These are phyloP conservation scores for Nerophis lumbriciformis DNA, from an alignment of 2,113 vertebrate species.

Conservation along the genomic window DNA sequence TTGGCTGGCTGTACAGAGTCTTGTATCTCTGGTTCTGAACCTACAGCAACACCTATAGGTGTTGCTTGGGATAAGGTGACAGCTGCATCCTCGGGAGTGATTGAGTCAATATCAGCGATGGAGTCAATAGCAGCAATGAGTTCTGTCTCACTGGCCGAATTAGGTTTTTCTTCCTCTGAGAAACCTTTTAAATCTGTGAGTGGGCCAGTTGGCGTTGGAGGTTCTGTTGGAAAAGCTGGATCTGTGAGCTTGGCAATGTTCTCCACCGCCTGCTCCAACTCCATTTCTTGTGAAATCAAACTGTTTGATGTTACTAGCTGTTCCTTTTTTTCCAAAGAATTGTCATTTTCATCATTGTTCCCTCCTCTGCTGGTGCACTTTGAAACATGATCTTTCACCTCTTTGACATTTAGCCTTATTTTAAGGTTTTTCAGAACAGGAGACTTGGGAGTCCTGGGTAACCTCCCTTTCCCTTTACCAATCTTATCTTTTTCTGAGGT, in stretches of 20 bases:
- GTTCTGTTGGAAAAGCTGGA: conserved; percentile 71
- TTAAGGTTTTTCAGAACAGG: conserved; percentile 80
- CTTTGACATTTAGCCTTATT: conserved; percentile 76
- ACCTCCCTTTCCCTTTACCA: conserved; percentile 77
- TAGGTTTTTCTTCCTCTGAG: conserved; percentile 82
- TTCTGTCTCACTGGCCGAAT: conserved; percentile 87
- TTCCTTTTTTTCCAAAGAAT: conserved; percentile 54
- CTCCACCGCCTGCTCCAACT: conserved; percentile 89
- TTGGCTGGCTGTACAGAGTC: conserved; percentile 64
- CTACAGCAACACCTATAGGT: conserved; percentile 69
- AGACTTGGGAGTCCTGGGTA: conserved; percentile 73
- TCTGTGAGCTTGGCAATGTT: conserved; percentile 91
- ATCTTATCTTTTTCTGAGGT: conserved; percentile 79
- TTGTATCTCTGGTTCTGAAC: conserved; percentile 57
- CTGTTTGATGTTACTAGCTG: conserved; percentile 67
- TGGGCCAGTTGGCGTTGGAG: conserved; percentile 49
- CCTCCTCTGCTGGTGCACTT: conserved; percentile 56
- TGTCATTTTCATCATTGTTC: conserved; percentile 67
- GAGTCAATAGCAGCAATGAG: conserved; percentile 94
- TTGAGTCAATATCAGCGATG: conserved; percentile 95
- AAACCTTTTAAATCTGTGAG: conserved; percentile 56
- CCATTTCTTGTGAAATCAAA: conserved; percentile 78
- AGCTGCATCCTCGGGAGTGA: conserved; percentile 80
- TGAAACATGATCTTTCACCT: conserved; percentile 71
- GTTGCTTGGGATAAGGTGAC: conserved; percentile 60